phyloP scores from a whole-genome alignment of 2,797 vertebrate genomes.

The Accipiter superciliosus region DNA sequence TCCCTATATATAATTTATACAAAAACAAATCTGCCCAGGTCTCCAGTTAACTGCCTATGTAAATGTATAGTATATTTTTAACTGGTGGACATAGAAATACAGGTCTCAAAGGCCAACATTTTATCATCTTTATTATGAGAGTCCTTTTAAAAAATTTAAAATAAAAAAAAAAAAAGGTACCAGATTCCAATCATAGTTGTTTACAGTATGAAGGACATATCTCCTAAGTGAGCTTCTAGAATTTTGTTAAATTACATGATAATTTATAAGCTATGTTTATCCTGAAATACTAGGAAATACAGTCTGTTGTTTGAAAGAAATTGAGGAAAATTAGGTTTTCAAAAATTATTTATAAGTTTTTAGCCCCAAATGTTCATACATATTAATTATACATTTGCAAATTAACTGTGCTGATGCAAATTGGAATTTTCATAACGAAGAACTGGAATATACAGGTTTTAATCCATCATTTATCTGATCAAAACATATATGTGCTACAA shows the following conservation, averaged over 20 bases:
- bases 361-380: neutral
- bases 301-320: neutral
- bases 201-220: neutral
- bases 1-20: neutral
- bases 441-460: neutral
- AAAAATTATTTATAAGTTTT: neutral
- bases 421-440: neutral
- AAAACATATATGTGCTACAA: neutral
- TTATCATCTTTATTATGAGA: neutral
- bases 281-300: neutral
- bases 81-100: neutral
- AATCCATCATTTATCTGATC: neutral
- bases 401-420: neutral
- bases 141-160: neutral
- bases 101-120: neutral
- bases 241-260: neutral
- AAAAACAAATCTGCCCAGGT: neutral
- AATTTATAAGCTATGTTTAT: neutral
- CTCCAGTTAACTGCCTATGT: neutral
- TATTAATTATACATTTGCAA: neutral
- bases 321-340: neutral
- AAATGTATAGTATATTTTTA: neutral
- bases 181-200: neutral
- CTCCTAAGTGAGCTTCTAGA: neutral
- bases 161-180: neutral